Evolutionary conservation across 1,140 invertebrate species (phyloP).

Genomic region (Ericerus pela): DNA sequence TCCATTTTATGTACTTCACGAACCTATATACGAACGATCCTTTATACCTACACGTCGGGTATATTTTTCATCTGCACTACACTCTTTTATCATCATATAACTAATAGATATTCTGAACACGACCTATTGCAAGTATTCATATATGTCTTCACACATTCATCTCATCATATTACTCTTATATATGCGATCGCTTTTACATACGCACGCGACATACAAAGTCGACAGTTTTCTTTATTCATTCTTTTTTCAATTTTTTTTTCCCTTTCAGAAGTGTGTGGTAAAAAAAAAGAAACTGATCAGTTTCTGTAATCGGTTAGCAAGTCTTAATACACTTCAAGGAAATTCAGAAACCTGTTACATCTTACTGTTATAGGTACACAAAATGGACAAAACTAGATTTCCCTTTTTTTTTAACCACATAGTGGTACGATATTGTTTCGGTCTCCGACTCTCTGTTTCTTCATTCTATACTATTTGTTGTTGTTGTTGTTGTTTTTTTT

Average conservation of each 20-base stretch:
- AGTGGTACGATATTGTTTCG: background rate
- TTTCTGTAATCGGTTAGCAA: slow-evolving; percentile 7
- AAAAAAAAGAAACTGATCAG: slow-evolving; percentile 4
- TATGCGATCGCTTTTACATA: slow-evolving; percentile 6
- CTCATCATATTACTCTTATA: slow-evolving; percentile 10
- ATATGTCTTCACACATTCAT: slow-evolving; percentile 10
- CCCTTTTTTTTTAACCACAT: slow-evolving; percentile 7
- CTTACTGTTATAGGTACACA: background rate
- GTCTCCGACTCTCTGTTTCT: background rate
- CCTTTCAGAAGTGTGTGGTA: background rate
- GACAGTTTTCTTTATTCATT: slow-evolving; percentile 11
- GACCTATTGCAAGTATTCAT: slow-evolving; percentile 2
- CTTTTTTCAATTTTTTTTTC: too few species aligned
- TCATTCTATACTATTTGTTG: too few species aligned
- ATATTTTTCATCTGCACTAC: too few species aligned
- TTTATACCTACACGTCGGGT: too few species aligned
- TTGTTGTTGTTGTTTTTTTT: too few species aligned
- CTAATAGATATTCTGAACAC: background rate
- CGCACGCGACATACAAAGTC: slow-evolving; percentile 10
- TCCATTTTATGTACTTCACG: too few species aligned
- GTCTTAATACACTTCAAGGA: slow-evolving; percentile 11
- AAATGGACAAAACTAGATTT: slow-evolving; percentile 6
- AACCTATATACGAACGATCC: too few species aligned
- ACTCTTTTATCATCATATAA: too few species aligned
- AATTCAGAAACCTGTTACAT: slow-evolving; percentile 11